These are phyloP conservation scores for Lipotes vexillifer DNA, from an alignment of 2,113 vertebrate species.

Conservation along the genomic window DNA sequence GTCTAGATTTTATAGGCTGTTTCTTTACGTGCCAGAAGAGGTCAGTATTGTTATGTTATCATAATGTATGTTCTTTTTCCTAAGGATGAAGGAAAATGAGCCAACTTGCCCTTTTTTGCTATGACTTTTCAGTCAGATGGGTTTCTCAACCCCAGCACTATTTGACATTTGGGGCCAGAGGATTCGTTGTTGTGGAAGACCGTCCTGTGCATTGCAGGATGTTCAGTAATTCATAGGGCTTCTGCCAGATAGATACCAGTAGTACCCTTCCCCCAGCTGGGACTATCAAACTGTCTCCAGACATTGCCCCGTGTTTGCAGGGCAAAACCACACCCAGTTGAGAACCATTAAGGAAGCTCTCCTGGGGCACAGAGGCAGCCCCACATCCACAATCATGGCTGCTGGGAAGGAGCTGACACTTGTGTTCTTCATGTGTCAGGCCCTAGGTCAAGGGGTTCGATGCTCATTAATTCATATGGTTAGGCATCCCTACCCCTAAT, in stretches of 20 bases:
- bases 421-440: background rate
- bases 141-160: background rate
- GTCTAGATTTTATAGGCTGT: background rate
- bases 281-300: background rate
- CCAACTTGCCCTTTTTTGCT: background rate
- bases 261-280: background rate
- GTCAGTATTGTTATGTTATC: background rate
- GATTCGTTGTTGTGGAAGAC: background rate
- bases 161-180: background rate
- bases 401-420: no score
- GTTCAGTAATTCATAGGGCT: background rate
- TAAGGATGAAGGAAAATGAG: background rate
- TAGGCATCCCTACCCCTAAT: background rate
- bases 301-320: background rate
- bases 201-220: background rate
- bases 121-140: background rate
- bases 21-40: background rate
- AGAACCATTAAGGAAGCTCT: background rate
- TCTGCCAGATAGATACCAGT: background rate
- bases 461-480: background rate
- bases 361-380: background rate
- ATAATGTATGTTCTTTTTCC: background rate
- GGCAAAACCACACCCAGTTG: background rate
- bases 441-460: background rate
- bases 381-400: background rate